These are phyloP conservation scores for Chaetodon trifascialis DNA, from an alignment of 2,113 vertebrate species.

Conservation along the genomic window DNA sequence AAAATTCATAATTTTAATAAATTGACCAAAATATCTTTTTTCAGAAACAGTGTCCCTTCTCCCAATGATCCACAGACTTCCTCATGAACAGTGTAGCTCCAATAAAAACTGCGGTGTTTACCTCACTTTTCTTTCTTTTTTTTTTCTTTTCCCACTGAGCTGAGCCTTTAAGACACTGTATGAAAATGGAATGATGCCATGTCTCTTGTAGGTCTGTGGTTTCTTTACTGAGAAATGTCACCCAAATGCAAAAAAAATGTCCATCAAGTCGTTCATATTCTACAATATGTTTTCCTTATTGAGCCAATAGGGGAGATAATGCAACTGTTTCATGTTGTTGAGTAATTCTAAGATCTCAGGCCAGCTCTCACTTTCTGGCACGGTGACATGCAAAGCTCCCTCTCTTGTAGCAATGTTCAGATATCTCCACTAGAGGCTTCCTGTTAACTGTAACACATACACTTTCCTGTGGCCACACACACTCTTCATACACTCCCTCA, in stretches of 20 bases:
- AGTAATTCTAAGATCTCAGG: slow-evolving; percentile 42
- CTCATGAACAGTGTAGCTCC: no score
- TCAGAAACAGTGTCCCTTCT: no score
- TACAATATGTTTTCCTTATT: slow-evolving; percentile 26
- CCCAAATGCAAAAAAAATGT: not conserved
- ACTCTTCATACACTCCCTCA: slow-evolving; percentile 41
- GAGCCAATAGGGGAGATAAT: slow-evolving; percentile 17
- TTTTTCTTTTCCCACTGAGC: not conserved
- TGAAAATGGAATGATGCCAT: not conserved
- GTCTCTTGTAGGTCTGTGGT: not conserved
- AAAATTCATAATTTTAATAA: no score
- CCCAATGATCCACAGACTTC: no score
- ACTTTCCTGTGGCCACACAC: slow-evolving; percentile 34
- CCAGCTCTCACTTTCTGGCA: slow-evolving; percentile 34
- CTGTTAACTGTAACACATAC: slow-evolving; percentile 47
- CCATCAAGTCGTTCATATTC: not conserved
- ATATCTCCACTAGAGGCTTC: slow-evolving; percentile 67
- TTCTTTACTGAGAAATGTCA: not conserved
- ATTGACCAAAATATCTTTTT: no score
- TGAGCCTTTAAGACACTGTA: not conserved
- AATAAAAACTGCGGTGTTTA: no score
- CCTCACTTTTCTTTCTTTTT: not conserved
- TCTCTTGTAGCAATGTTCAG: slow-evolving; percentile 43
- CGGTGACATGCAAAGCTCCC: slow-evolving; percentile 7
- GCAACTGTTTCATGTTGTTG: slow-evolving; percentile 38